A percentile compares a stretch with the other conserved stretches of the same genome.
phyloP scores from a whole-genome alignment of 2,113 vertebrate genomes.

The Thunnus thynnus region DNA sequence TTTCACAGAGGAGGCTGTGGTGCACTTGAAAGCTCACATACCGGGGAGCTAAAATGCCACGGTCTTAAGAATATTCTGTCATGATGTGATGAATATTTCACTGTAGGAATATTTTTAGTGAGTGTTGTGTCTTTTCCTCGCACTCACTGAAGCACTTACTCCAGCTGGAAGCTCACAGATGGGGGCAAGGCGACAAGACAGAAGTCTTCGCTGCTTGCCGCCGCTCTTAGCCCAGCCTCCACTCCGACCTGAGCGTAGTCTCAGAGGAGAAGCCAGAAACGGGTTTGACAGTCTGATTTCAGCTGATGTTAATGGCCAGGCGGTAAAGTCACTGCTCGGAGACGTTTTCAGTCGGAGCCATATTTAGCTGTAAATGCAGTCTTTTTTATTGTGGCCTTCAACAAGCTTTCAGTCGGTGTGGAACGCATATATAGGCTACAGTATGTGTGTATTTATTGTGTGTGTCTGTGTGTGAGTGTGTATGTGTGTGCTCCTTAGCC shows the following conservation, averaged over 20 bases:
- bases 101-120: slow-evolving; percentile 74
- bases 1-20: slow-evolving; percentile 27
- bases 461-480: slow-evolving; percentile 7
- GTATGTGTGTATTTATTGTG: slow-evolving; percentile 20
- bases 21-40: slow-evolving; percentile 50
- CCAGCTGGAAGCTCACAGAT: slow-evolving; percentile 46
- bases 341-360: slow-evolving; percentile 4
- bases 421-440: background rate
- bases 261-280: slow-evolving; percentile 30
- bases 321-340: slow-evolving; percentile 10
- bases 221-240: slow-evolving; percentile 41
- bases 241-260: slow-evolving; percentile 38
- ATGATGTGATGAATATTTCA: slow-evolving; percentile 81
- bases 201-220: slow-evolving; percentile 16
- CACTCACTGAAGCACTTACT: slow-evolving; percentile 55
- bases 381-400: slow-evolving; percentile 34
- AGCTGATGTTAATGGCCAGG: slow-evolving; percentile 38
- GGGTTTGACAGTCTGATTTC: slow-evolving; percentile 47
- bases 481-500: slow-evolving; percentile 57
- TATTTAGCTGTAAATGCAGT: slow-evolving; percentile 22
- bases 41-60: slow-evolving; percentile 65
- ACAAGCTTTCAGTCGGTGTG: slow-evolving; percentile 27
- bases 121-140: slow-evolving; percentile 55
- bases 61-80: slow-evolving; percentile 69
- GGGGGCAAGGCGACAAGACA: slow-evolving; percentile 24